Base-by-base conservation (phyloP, 2,888 invertebrate species). In the Euclidia mi region DNA sequence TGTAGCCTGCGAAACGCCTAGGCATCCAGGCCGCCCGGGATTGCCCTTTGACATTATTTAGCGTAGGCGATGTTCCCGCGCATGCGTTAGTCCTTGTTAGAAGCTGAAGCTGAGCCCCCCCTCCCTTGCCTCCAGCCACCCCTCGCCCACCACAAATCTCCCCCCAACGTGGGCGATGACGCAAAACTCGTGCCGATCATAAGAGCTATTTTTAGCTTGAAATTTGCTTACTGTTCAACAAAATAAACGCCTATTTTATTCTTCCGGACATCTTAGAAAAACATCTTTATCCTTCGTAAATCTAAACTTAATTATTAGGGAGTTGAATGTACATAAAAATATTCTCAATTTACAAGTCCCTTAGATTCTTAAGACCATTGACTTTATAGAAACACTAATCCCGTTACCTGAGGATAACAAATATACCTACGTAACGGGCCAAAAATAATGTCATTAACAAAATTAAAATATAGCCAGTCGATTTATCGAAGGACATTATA, bases 1-100 rank as follows among this genome's bases (percentile, higher is more conserved):
- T 88, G 77, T 79, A 82, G 84, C 81, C 67, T 66, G 64, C 64
- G 62, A 58, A 67, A 75, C 67, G 69, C 73, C 89, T 88, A 89
- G 88, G 81, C 63, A 81, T 83, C 79, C 83, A 86, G 84, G 80
- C 73, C 74, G 65, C 84, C 89, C 87, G 88, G 89, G 89, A 61
- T 67, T 88, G 91, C 89, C 92, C 93, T 91, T 88, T 92, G 92
- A 90, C 93, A 93, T 92, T 93, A 79, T 74, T 57, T 51, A 60
- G 71, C 65, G 83, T 82, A 75, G 85, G 85, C 71, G 81, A 73
- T 41, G 65, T 65, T 64, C 63, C 65, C 75, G 87, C 91, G 93
- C 91, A 88, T 87, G 91, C 90, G 87, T 78, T 50, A 41, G 38
- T 52, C 68, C 53, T 78, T 59, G 70, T 67, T 69, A 48, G 55